Evolutionary conservation across 2,797 vertebrate genomes (phyloP), one percentile per base, ranked within the genome.

Genomic region (Pseudopleuronectes americanus): DNA sequence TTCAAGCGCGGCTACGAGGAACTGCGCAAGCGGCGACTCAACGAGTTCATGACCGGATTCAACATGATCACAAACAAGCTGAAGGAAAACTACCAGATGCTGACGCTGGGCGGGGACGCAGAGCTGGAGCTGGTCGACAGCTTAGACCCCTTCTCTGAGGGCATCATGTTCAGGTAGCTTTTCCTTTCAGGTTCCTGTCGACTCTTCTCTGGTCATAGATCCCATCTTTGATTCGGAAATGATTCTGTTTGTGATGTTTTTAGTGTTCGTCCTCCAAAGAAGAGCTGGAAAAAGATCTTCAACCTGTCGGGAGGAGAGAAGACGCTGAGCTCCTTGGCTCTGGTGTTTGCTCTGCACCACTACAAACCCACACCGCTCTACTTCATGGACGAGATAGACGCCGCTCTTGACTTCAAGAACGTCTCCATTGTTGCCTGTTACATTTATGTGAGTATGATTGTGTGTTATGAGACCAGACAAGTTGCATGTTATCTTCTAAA

Each of bases 81-180:
- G 86, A 99, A 99, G 84, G 97, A 99, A 79, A 99, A 99, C 90
- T 99, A 99, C 91, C 98, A 99, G 89, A 99, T 99, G 98, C 94
- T 99, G 0, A 99, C 98, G 0, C 81, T 97, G 74, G 98, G 98
- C 64, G 98, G 98, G 0, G 98, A 99, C 12, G 98, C 98, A 2
- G 98, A 99, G 91, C 86, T 99, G 77, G 98, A 99, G 80, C 96
- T 99, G 0, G 98, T 99, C 72, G 98, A 99, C 92, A 99, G 97
- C 57, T 86, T 99, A 75, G 98, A 99, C 84, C 98, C 98, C 4
- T 99, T 99, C 92, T 99, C 98, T 0, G 98, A 99, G 89, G 98
- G 98, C 86, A 97, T 99, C 89, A 94, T 95, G 92, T 99, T 99
- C 89, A 99, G 98, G 98, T 98, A 63, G 22, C 61, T 47, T 19